phyloP scores from a whole-genome alignment of 1,140 invertebrate genomes.

The Centruroides sculpturatus region DNA sequence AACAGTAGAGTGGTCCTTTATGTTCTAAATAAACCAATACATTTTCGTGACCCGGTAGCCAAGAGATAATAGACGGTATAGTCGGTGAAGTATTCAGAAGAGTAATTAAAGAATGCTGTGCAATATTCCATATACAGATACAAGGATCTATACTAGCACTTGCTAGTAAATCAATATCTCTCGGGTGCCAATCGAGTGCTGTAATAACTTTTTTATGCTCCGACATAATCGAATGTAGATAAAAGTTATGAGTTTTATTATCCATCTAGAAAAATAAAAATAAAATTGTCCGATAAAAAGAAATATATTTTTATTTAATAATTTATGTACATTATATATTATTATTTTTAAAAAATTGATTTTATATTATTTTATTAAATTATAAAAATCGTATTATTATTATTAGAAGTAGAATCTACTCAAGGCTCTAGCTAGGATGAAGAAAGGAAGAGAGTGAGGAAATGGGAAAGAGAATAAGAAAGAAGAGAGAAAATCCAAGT shows the following conservation, averaged over 20 bases:
- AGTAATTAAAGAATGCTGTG: constrained; percentile 23
- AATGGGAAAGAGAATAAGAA: too few species aligned
- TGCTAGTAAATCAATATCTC: constrained; percentile 26
- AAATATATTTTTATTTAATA: constrained; percentile 29
- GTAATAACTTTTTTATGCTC: constrained; percentile 36
- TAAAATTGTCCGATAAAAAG: constrained; percentile 36
- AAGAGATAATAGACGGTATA: constrained; percentile 22
- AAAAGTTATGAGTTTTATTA: constrained; percentile 25
- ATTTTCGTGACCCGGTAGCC: constrained; percentile 23
- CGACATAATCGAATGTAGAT: constrained; percentile 32
- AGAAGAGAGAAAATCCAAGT: too few species aligned
- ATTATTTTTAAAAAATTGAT: background rate
- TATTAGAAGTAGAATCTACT: background rate
- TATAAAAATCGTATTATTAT: constrained; percentile 1
- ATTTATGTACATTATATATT: constrained; percentile 30
- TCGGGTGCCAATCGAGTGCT: constrained; percentile 28
- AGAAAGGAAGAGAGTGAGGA: too few species aligned
- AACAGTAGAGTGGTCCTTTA: constrained; percentile 26
- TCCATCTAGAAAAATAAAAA: constrained; percentile 26
- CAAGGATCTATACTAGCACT: constrained; percentile 26
- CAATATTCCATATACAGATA: constrained; percentile 30
- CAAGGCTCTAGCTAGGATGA: background rate
- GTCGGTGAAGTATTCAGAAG: constrained; percentile 20
- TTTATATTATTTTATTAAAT: constrained; percentile 3
- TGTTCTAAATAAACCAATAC: constrained; percentile 24